Conservation (phyloP, 2,113 vertebrate species). For the Caloenas nicobarica region DNA sequence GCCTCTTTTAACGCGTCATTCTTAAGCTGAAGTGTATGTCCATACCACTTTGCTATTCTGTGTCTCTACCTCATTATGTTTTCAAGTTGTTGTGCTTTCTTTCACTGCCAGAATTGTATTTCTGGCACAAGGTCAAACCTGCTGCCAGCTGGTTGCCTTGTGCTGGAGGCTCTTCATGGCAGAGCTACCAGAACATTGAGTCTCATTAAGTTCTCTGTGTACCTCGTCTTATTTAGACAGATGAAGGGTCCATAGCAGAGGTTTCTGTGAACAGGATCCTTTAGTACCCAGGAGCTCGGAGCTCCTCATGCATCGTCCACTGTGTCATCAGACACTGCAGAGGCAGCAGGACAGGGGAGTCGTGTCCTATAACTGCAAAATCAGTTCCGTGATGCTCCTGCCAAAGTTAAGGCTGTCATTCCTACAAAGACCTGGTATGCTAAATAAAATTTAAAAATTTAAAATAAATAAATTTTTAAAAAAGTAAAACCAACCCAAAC, state of each 20-base stretch:
- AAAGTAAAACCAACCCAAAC: too few species aligned
- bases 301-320: neutral
- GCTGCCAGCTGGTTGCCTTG: neutral
- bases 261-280: neutral
- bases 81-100: neutral
- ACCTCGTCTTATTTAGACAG: neutral
- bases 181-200: neutral
- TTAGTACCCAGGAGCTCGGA: neutral
- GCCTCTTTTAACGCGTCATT: neutral
- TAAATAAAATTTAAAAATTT: too few species aligned
- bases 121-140: neutral
- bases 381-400: neutral
- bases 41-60: fast-evolving
- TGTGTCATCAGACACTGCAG: neutral
- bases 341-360: neutral
- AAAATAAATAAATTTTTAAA: too few species aligned
- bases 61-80: neutral
- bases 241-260: neutral
- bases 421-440: neutral
- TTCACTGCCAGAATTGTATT: neutral
- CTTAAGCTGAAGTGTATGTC: neutral
- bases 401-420: neutral
- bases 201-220: neutral
- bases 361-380: fast-evolving
- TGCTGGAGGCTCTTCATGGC: neutral